Evolutionary conservation across 2,113 vertebrate species (phyloP).

Genomic region (Pollachius pollachius): DNA sequence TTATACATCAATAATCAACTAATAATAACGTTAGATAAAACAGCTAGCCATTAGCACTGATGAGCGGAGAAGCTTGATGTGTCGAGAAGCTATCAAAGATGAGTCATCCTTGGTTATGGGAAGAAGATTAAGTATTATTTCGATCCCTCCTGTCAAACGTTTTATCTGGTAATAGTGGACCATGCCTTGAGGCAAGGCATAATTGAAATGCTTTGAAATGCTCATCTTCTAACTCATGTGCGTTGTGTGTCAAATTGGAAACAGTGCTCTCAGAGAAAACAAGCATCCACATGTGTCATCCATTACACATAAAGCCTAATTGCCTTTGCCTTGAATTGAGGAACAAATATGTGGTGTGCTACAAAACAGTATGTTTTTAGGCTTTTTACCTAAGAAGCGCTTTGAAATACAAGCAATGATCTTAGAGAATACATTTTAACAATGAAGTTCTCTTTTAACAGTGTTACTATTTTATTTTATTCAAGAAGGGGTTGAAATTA

Average conservation of each 20-base stretch:
- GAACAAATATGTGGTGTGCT: slow-evolving; percentile 15
- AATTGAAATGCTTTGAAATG: slow-evolving; percentile 52
- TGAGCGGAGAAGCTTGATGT: not conserved
- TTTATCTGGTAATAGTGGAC: slow-evolving; percentile 43
- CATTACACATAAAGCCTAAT: slow-evolving; percentile 55
- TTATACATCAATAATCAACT: too few relatives aligned
- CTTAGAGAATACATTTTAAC: not conserved
- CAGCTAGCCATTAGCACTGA: slow-evolving; percentile 2
- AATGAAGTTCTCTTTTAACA: not conserved
- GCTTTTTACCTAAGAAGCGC: not conserved
- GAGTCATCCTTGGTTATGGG: slow-evolving; percentile 10
- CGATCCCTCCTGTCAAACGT: slow-evolving; percentile 39
- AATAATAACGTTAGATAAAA: too few relatives aligned
- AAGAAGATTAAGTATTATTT: slow-evolving; percentile 32
- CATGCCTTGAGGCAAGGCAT: slow-evolving; percentile 50
- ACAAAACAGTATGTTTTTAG: slow-evolving; percentile 25
- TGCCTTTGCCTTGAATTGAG: slow-evolving; percentile 37
- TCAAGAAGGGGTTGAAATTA: too few relatives aligned
- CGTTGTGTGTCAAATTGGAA: slow-evolving; percentile 56
- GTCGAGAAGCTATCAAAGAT: not conserved
- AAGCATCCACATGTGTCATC: slow-evolving; percentile 58
- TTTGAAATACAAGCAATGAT: not conserved
- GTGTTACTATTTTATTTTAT: too few relatives aligned
- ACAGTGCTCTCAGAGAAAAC: slow-evolving; percentile 43
- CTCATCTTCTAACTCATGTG: slow-evolving; percentile 57